These are phyloP conservation scores for Sparidentex hasta DNA, from an alignment of 2,797 vertebrate species.

Conservation along the genomic window DNA sequence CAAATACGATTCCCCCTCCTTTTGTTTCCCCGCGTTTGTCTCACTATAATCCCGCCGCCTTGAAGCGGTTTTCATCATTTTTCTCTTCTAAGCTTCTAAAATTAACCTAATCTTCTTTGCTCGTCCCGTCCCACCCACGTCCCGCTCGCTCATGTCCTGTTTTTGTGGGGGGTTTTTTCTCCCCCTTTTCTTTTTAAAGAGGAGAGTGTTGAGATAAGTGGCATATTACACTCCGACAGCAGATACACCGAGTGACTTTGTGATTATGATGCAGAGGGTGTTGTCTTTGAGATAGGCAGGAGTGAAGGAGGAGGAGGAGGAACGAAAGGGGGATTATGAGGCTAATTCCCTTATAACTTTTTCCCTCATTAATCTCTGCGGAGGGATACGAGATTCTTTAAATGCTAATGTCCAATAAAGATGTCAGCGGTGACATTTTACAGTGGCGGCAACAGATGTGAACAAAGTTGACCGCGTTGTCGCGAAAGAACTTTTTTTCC, in stretches of 20 bases:
- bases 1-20: conserved; percentile 50
- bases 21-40: conserved; percentile 44
- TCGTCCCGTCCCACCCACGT: conserved; percentile 44
- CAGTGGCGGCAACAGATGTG: conserved; percentile 46
- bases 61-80: conserved; percentile 33
- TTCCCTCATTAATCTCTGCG: conserved; percentile 68
- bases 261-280: conserved; percentile 66
- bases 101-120: conserved; percentile 66
- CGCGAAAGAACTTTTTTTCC: conserved; percentile 46
- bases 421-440: conserved; percentile 73
- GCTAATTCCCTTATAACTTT: conserved; percentile 67
- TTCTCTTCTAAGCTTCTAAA: conserved; percentile 56
- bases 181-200: conserved; percentile 8
- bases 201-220: conserved; percentile 38
- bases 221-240: conserved; percentile 41
- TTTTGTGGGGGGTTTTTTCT: conserved; percentile 16
- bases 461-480: conserved; percentile 36
- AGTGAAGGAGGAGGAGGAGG: conserved; percentile 12
- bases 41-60: conserved; percentile 57
- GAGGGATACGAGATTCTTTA: conserved; percentile 65
- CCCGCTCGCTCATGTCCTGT: conserved; percentile 16
- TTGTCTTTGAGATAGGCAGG: conserved; percentile 74
- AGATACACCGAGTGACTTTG: conserved; percentile 40
- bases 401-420: conserved; percentile 75
- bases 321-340: conserved; percentile 57